A percentile compares a stretch with the other conserved stretches of the same genome.
Conservation (phyloP, 2,888 invertebrate species). For the Capitulum mitella region DNA sequence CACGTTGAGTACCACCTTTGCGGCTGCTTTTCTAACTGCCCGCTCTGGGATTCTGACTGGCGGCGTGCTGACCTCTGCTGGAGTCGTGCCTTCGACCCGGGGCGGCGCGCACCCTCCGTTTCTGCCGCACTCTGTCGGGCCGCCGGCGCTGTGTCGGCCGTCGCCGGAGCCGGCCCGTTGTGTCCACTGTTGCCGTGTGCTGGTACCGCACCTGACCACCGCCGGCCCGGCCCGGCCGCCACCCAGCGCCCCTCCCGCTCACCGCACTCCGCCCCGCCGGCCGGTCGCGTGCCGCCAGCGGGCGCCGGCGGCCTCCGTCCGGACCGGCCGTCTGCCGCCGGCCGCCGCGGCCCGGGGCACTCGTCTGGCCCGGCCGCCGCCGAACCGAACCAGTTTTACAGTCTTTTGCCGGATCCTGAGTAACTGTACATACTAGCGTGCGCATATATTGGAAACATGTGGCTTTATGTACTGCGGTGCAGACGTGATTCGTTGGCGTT, state of each 20-base stretch:
- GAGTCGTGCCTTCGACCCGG: neutral
- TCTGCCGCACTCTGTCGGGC: neutral
- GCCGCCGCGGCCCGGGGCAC: too few relatives aligned
- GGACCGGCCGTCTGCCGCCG: too few relatives aligned
- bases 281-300: too few relatives aligned
- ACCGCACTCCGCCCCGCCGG: too few relatives aligned
- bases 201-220: neutral
- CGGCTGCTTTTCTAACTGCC: neutral
- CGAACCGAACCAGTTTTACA: neutral
- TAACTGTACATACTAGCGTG: constrained; percentile 8
- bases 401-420: neutral
- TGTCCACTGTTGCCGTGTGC: neutral
- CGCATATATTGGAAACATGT: constrained; percentile 5
- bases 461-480: constrained; percentile 3
- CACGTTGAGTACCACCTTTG: neutral
- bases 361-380: too few relatives aligned
- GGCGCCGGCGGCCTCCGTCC: too few relatives aligned
- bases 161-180: neutral
- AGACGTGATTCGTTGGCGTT: neutral
- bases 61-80: neutral
- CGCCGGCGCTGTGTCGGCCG: neutral
- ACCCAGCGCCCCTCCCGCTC: neutral
- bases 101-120: neutral
- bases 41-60: neutral
- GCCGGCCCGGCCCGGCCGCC: too few relatives aligned